phyloP scores from a whole-genome alignment of 2,113 vertebrate species.

The Xyrauchen texanus region DNA sequence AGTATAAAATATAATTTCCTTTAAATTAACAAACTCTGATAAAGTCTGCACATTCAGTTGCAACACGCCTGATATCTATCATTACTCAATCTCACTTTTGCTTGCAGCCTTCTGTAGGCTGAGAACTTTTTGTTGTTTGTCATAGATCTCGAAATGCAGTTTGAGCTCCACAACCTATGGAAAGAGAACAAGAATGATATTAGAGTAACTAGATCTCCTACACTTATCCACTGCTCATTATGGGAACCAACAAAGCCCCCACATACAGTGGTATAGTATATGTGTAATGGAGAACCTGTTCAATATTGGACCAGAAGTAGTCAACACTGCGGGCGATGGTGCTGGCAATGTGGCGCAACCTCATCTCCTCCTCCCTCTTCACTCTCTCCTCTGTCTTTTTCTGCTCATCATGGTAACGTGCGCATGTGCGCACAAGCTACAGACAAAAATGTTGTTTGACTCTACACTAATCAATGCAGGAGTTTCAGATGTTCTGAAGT shows the following conservation, averaged over 20 bases:
- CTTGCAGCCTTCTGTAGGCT: conserved; percentile 77
- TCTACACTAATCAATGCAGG: background rate
- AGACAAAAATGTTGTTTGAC: background rate
- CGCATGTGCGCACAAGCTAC: conserved; percentile 89
- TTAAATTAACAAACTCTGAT: background rate
- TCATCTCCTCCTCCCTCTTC: conserved; percentile 81
- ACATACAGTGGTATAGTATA: too few species aligned
- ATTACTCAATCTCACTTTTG: conserved; percentile 73
- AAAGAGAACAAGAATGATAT: background rate
- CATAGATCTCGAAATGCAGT: conserved; percentile 87
- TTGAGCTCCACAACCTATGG: conserved; percentile 91
- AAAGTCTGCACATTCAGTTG: background rate
- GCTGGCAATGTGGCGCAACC: conserved; percentile 84
- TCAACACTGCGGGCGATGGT: conserved; percentile 88
- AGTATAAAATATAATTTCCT: background rate
- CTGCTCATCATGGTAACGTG: conserved; percentile 85
- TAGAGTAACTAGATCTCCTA: background rate
- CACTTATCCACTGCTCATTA: too few species aligned
- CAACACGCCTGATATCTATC: background rate
- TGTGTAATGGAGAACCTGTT: conserved; percentile 74
- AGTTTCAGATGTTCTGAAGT: background rate
- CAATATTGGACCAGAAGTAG: conserved; percentile 92
- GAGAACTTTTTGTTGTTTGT: conserved; percentile 84
- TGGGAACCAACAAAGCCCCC: too few species aligned
- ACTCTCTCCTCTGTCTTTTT: conserved; percentile 79